Percentiles rank a stretch among this genome's conserved stretches.
These are phyloP conservation scores for Gallinago paraguaiae DNA, from an alignment of 2,113 vertebrate species.

Conservation along the genomic window DNA sequence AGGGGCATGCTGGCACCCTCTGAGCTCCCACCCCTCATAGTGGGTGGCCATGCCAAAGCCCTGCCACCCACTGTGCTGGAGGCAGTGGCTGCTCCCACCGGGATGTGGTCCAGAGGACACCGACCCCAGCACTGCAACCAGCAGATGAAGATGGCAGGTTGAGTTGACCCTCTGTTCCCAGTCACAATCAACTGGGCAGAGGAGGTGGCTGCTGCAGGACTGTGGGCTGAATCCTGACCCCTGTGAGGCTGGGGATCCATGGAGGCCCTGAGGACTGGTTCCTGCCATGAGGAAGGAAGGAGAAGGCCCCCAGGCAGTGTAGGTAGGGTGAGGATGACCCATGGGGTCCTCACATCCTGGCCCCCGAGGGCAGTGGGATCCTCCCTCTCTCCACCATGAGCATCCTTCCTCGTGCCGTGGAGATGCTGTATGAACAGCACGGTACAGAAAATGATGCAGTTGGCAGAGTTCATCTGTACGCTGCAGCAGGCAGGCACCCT, in stretches of 20 bases:
- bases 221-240: background rate
- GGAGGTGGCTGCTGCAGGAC: fast-evolving
- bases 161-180: background rate
- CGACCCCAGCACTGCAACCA: fast-evolving
- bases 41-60: fast-evolving
- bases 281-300: background rate
- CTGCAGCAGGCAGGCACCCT: conserved; percentile 4
- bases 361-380: fast-evolving
- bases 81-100: fast-evolving
- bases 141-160: fast-evolving
- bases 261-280: background rate
- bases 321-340: background rate
- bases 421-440: background rate
- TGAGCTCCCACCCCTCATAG: fast-evolving
- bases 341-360: background rate
- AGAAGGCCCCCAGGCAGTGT: background rate
- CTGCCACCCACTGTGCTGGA: fast-evolving
- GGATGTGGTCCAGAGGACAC: fast-evolving
- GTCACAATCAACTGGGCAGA: fast-evolving
- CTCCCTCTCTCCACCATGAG: fast-evolving
- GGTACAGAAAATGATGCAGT: background rate
- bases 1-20: fast-evolving
- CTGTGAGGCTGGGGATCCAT: background rate
- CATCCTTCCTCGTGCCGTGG: fast-evolving
- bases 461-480: background rate